phyloP scores from a whole-genome alignment of 2,888 invertebrate genomes.

The Tanypteryx hageni region DNA sequence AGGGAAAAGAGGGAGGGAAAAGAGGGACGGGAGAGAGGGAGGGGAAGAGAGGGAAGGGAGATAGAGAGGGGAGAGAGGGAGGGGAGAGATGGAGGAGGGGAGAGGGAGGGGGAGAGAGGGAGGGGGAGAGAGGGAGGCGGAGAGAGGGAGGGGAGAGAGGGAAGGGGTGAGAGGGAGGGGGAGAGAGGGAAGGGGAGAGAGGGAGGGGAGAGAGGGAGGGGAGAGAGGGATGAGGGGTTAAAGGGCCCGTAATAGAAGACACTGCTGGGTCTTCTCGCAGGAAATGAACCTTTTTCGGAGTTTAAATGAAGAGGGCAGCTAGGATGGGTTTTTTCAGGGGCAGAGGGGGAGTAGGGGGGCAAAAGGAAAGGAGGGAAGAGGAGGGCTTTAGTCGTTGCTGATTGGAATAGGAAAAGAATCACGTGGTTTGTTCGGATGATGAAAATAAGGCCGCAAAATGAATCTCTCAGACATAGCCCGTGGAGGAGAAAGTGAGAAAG shows the following conservation, averaged over 20 bases:
- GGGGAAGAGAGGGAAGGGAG: not conserved
- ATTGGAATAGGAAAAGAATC: no score
- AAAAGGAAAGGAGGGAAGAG: not conserved
- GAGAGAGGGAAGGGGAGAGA: not conserved
- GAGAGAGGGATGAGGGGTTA: not conserved
- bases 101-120: not conserved
- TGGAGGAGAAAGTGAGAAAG: no score
- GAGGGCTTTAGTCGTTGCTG: not conserved
- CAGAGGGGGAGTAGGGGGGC: not conserved
- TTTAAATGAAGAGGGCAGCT: constrained; percentile 11
- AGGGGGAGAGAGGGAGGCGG: not conserved
- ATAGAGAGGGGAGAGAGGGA: not conserved
- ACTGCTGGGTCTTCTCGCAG: constrained; percentile 36
- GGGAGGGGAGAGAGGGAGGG: not conserved
- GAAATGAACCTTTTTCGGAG: constrained; percentile 34
- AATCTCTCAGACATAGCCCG: no score
- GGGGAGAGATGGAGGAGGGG: not conserved
- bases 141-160: not conserved
- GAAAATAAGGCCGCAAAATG: no score
- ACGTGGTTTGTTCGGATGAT: no score
- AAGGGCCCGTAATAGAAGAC: constrained; percentile 14
- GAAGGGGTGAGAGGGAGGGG: no score
- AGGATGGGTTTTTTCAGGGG: no score
- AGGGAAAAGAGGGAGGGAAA: not conserved
- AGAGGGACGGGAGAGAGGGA: not conserved